Percentiles rank a stretch among this genome's conserved stretches.
These are phyloP conservation scores for Polydrusus tereticollis DNA, from an alignment of 2,888 invertebrate genomes.

Conservation along the genomic window DNA sequence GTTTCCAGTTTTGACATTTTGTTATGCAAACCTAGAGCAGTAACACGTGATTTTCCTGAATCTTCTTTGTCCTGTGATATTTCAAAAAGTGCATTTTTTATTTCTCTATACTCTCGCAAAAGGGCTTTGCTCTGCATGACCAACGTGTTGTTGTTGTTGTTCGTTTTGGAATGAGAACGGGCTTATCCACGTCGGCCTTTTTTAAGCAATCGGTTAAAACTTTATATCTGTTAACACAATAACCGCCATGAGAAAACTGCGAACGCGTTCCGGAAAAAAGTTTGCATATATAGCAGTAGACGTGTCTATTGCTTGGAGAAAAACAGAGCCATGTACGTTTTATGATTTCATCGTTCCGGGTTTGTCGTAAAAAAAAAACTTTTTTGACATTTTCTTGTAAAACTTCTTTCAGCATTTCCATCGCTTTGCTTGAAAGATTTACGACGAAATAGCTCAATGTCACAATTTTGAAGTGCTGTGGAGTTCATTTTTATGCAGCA, in stretches of 20 bases:
- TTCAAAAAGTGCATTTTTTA: not conserved
- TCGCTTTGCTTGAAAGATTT: not conserved
- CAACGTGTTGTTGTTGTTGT: not conserved
- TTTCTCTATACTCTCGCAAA: not conserved
- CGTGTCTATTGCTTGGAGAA: slow-evolving; percentile 1
- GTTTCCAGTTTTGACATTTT: not conserved
- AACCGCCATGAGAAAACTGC: not conserved
- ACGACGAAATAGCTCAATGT: not conserved
- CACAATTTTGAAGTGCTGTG: not conserved
- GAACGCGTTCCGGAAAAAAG: not conserved
- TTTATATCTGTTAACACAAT: not conserved
- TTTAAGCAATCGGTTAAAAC: not conserved
- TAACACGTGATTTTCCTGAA: not conserved
- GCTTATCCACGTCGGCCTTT: not conserved
- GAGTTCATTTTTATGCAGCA: not conserved
- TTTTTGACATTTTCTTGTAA: slow-evolving; percentile 3
- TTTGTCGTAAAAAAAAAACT: not conserved
- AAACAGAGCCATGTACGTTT: slow-evolving; percentile 9
- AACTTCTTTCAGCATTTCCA: not conserved
- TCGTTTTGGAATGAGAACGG: not conserved
- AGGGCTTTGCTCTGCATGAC: not conserved
- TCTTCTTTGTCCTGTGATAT: not conserved
- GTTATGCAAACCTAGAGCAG: not conserved
- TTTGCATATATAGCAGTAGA: slow-evolving; percentile 15
- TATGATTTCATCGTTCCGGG: not conserved